phyloP scores from a whole-genome alignment of 2,113 vertebrate genomes.

The Poeciliopsis turrubarensis region DNA sequence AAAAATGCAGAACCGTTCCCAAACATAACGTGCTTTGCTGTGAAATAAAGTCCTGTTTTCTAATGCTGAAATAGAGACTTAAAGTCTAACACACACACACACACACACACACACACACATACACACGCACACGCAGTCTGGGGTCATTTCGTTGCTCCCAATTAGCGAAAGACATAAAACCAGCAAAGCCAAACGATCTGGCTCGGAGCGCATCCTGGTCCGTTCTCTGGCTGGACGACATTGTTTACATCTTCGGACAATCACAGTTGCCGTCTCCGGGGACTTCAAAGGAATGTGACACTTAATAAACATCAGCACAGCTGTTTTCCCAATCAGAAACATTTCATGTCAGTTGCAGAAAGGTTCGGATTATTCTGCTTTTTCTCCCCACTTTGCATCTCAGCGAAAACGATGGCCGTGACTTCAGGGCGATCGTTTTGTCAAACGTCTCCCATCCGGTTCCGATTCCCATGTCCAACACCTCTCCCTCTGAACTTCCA shows the following conservation, averaged over 20 bases:
- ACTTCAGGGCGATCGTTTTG: background rate
- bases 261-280: background rate
- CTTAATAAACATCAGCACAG: background rate
- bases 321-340: background rate
- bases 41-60: too few relatives aligned
- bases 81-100: too few relatives aligned
- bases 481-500: constrained; percentile 7
- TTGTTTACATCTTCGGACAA: background rate
- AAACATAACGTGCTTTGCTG: too few relatives aligned
- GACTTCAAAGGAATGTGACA: background rate
- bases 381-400: background rate
- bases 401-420: too few relatives aligned
- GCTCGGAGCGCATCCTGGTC: accelerated
- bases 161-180: background rate
- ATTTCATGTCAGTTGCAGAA: background rate
- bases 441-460: background rate
- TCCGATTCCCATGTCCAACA: background rate
- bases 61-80: too few relatives aligned
- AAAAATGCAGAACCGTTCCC: too few relatives aligned
- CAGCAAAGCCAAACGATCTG: background rate
- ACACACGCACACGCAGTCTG: background rate
- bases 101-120: too few relatives aligned
- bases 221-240: constrained; percentile 2
- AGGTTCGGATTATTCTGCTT: background rate
- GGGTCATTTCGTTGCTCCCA: background rate